phyloP scores from a whole-genome alignment of 2,888 invertebrate genomes.

The Ochropacha duplaris region DNA sequence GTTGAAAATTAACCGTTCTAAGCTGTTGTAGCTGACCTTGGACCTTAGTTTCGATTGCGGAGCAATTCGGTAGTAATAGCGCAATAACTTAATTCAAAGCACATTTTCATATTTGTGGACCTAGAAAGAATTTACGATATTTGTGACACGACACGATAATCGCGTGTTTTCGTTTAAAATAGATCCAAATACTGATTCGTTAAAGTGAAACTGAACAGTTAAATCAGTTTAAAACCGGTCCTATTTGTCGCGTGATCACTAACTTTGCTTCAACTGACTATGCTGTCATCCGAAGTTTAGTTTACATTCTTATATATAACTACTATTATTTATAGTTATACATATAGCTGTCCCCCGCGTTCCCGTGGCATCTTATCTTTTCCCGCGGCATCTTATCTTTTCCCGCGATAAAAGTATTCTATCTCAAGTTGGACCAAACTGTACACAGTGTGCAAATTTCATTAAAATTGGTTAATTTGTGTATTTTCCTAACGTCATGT shows the following conservation, averaged over 20 bases:
- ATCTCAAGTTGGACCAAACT: too few species aligned
- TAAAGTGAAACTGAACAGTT: slow-evolving; percentile 51
- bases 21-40: background rate
- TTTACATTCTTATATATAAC: background rate
- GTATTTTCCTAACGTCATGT: too few species aligned
- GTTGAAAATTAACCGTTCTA: background rate
- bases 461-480: too few species aligned
- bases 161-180: slow-evolving; percentile 32
- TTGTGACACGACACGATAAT: slow-evolving; percentile 30
- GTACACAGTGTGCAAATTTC: too few species aligned
- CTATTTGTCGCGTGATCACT: slow-evolving; percentile 39
- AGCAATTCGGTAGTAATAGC: background rate
- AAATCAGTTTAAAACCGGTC: slow-evolving; percentile 44
- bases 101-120: slow-evolving; percentile 3
- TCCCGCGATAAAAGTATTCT: too few species aligned
- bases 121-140: slow-evolving; percentile 13
- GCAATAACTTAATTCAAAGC: background rate
- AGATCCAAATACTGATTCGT: slow-evolving; percentile 40
- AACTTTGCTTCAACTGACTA: slow-evolving; percentile 11
- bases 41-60: background rate
- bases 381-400: too few species aligned
- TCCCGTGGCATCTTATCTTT: too few species aligned
- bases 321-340: background rate
- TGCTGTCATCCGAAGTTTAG: background rate
- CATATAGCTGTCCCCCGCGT: too few species aligned